Base-by-base conservation (phyloP, 2,797 vertebrate species). In the Enteromius thamalakanensis region DNA sequence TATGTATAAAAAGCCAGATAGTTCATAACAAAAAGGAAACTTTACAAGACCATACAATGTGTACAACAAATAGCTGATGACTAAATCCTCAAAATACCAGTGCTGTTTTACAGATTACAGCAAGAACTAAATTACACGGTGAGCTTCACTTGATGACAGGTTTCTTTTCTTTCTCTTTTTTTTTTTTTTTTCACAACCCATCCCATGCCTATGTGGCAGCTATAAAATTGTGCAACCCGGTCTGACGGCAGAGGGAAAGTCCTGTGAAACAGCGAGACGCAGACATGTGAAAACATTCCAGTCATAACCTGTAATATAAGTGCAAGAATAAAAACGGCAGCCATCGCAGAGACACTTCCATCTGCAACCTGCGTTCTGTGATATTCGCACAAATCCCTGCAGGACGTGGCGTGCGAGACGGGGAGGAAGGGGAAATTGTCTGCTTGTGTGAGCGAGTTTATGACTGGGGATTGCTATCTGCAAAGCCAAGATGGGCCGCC, bases 381-480 rank as follows among this genome's bases (percentile, higher is more conserved):
- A 87, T 86, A 80, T 74, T 88, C 76, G 68, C 81, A 82, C 86
- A 79, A 86, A 87, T 86, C 87, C 86, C 87, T 80, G 87, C 83
- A 87, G 86, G 83, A 81, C 71, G 65, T 40, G 75, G 42, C 6
- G 42, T 69, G 77, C n/a, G 72, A 76, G 76, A 77, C 26, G 9
- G 74, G 34, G 74, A 75, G 62, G 74, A 76, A 69, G 74, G 71
- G 80, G 70, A 40, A 78, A 84, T 77, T 83, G 77, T 80, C 76
- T 81, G 86, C 71, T 71, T 67, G 84, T 85, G 80, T 19, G 80
- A 53, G 47, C 55, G 68, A 67, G 84, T 81, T 76, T 71, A 78
- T 87, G 84, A 84, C 86, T 75, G 72, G 80, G 82, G 87, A 90
- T 90, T 88, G 87, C 81, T 86, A 88, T 88, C 85, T 87, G 86